A percentile compares a stretch with the other conserved stretches of the same genome.
phyloP scores from a whole-genome alignment of 2,797 vertebrate genomes.

The Xenops minutus region DNA sequence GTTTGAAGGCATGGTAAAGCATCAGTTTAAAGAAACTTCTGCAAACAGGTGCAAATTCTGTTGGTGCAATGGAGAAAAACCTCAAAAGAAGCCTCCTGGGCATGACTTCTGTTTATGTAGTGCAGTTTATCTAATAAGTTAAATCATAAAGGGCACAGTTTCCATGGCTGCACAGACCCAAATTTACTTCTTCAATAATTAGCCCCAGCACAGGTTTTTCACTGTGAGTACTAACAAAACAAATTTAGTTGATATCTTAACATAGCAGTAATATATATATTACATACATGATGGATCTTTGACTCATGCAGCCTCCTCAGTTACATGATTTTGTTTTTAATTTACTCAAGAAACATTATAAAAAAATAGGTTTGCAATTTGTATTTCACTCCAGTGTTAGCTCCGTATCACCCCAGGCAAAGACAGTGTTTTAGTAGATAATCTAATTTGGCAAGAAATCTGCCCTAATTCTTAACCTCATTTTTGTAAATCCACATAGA shows the following conservation, averaged over 20 bases:
- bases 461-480: slow-evolving; percentile 41
- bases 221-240: slow-evolving; percentile 27
- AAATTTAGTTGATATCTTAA: slow-evolving; percentile 10
- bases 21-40: slow-evolving; percentile 14
- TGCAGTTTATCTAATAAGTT: slow-evolving; percentile 26
- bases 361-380: slow-evolving; percentile 62
- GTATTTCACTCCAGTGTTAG: slow-evolving; percentile 29
- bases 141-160: slow-evolving; percentile 15
- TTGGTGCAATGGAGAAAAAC: slow-evolving; percentile 18
- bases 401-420: slow-evolving; percentile 32
- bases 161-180: background rate
- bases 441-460: slow-evolving; percentile 46
- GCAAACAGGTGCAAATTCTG: slow-evolving; percentile 18
- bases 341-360: slow-evolving; percentile 60
- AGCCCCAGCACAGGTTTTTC: slow-evolving; percentile 26
- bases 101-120: background rate
- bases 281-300: background rate
- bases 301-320: slow-evolving; percentile 29
- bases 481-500: slow-evolving; percentile 56
- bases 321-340: background rate
- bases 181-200: slow-evolving; percentile 2
- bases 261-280: background rate
- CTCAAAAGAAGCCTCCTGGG: background rate
- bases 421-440: slow-evolving; percentile 45
- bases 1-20: slow-evolving; percentile 46